Base-by-base conservation (phyloP, 2,888 invertebrate genomes). In the Timema podura region DNA sequence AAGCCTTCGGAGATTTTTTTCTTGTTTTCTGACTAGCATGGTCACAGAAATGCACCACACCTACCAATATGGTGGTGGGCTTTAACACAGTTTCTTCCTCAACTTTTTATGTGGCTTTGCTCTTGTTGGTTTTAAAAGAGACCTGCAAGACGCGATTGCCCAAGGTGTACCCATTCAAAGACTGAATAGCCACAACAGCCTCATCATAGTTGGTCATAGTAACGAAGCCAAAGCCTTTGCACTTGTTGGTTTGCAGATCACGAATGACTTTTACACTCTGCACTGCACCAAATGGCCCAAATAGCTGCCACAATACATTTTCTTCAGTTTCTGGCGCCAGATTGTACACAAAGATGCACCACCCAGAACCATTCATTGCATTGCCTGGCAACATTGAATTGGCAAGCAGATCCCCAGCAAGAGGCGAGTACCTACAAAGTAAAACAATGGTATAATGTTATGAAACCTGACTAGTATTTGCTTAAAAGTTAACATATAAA, bases 201-300 rank as follows among this genome's bases (percentile, higher is more conserved):
- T 98, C 97, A 79, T 97, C 96, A 81, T 98, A 97, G 83, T 96
- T 96, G 81, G 96, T 96, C 97, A 98, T 98, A 75, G 96, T 96
- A 77, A 98, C 96, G 83, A 97, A 97, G 76, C 96, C 98, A 83
- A 96, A 98, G 75, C 98, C 98, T 86, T 96, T 97, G 86, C 97
- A 97, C 83, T 97, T 97, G 86, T 95, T 95, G 76, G 96, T 96
- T 79, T 94, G 91, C 78, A 94, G 89, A 86, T 97, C 96, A 79
- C 95, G 90, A 81, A 96, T 95, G 78, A 97, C 96, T 86, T 97
- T 97, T 77, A 97, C 96, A 85, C 93, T 94, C 84, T 96, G 95
- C 79, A 98, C 96, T 78, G 96, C 96, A 78, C 97, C 97, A 80
- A 97, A 98, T 65, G 97, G 97, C 75, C 96, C 97, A 84, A 98